A percentile compares a stretch with the other conserved stretches of the same genome.
Conservation (phyloP, 2,797 vertebrate genomes). For the Epinephelus awoara region DNA sequence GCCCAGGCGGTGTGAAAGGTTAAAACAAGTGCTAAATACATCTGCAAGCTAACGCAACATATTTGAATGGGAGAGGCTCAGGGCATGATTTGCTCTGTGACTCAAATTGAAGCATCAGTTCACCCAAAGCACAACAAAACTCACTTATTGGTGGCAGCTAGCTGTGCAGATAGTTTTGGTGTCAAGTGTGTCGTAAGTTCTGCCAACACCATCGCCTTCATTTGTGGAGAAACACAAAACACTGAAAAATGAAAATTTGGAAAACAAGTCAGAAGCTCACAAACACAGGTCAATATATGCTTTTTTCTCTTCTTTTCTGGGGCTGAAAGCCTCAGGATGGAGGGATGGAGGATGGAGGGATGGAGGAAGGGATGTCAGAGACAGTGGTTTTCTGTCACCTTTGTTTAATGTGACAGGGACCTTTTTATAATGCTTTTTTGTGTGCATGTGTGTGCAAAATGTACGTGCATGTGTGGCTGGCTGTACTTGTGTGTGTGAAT, state of each 20-base stretch:
- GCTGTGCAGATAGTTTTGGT: background rate
- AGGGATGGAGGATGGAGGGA: background rate
- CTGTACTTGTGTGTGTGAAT: background rate
- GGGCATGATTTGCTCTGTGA: background rate
- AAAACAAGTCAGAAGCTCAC: background rate
- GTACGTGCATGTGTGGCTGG: background rate
- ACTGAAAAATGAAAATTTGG: background rate
- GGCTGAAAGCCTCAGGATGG: constrained; percentile 5
- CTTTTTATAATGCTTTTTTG: constrained; percentile 45
- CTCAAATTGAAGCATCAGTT: background rate
- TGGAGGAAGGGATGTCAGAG: constrained; percentile 16
- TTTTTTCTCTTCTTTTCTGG: constrained; percentile 16
- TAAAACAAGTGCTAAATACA: background rate
- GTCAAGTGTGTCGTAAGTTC: background rate
- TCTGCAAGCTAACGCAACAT: background rate
- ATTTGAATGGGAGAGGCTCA: background rate
- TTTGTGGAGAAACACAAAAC: background rate
- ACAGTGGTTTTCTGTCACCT: constrained; percentile 57
- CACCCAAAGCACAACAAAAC: background rate
- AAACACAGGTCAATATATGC: background rate
- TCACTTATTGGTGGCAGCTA: background rate
- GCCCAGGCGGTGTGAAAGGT: constrained; percentile 19
- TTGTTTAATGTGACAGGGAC: constrained; percentile 56
- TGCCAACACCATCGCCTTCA: background rate
- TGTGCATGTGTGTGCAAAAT: background rate